Conservation (phyloP, 2,113 vertebrate genomes). For the Marmota flaviventris region DNA sequence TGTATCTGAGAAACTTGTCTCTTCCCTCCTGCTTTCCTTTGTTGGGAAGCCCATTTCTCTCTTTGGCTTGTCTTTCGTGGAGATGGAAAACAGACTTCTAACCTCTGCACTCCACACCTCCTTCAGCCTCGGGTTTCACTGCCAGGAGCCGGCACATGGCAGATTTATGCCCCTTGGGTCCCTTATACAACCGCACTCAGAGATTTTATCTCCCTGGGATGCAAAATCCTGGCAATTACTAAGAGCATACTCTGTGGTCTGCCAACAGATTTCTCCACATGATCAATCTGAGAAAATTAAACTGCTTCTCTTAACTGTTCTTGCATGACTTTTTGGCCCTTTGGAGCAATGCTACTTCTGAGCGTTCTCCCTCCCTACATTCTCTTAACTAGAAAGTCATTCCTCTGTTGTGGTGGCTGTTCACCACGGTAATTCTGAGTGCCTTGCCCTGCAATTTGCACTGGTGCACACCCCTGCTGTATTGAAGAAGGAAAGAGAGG, state of each 20-base stretch:
- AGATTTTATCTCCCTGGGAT: conserved; percentile 53
- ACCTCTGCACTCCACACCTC: neutral
- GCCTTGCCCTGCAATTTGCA: neutral
- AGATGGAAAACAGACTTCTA: neutral
- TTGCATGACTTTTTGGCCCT: neutral
- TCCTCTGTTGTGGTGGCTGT: neutral
- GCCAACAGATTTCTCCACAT: conserved; percentile 41
- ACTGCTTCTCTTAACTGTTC: conserved; percentile 26
- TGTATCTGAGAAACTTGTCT: neutral
- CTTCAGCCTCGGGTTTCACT: neutral
- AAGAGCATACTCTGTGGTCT: neutral
- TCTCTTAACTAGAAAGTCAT: neutral
- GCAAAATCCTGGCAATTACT: conserved; percentile 8
- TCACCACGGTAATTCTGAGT: neutral
- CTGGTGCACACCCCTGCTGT: fast-evolving
- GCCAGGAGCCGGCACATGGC: neutral
- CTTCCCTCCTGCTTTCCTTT: neutral
- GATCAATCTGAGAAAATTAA: conserved; percentile 64
- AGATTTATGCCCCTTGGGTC: neutral
- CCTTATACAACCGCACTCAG: neutral
- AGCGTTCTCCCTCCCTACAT: fast-evolving
- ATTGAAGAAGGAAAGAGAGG: neutral
- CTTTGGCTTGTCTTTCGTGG: neutral
- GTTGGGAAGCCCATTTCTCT: neutral
- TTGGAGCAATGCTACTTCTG: neutral